A percentile compares a stretch with the other conserved stretches of the same genome.
These are phyloP conservation scores for Thaumatotibia leucotreta DNA, from an alignment of 1,140 invertebrate genomes.

Conservation along the genomic window DNA sequence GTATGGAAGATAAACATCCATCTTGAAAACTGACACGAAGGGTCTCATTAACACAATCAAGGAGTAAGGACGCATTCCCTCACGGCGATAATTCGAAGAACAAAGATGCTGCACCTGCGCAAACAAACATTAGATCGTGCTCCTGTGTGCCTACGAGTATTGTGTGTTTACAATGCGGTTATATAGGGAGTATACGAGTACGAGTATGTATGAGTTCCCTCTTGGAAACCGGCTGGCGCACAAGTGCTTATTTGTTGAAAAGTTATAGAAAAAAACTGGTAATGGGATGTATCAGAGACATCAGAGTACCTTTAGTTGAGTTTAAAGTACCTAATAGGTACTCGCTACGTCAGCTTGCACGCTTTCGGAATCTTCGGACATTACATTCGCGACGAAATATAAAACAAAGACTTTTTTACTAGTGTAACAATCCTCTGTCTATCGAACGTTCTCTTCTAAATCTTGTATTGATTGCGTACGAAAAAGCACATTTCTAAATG, in stretches of 20 bases:
- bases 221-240: neutral
- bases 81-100: constrained; percentile 64
- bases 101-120: constrained; percentile 67
- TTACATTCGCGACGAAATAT: no score
- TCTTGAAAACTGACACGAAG: neutral
- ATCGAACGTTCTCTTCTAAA: no score
- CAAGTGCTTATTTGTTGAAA: neutral
- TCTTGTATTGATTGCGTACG: no score
- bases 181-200: neutral
- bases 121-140: constrained; percentile 53
- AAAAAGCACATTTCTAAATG: no score
- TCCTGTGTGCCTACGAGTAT: constrained; percentile 1
- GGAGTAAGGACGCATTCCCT: constrained; percentile 2
- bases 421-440: no score
- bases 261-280: neutral
- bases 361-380: neutral
- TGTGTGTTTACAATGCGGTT: neutral
- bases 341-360: no score
- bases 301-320: neutral
- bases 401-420: no score
- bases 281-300: neutral
- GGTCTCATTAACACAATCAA: constrained; percentile 7
- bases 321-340: no score
- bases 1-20: neutral
- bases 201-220: neutral